Conservation (phyloP, 2,888 invertebrate species). For the Autographa pulchrina region DNA sequence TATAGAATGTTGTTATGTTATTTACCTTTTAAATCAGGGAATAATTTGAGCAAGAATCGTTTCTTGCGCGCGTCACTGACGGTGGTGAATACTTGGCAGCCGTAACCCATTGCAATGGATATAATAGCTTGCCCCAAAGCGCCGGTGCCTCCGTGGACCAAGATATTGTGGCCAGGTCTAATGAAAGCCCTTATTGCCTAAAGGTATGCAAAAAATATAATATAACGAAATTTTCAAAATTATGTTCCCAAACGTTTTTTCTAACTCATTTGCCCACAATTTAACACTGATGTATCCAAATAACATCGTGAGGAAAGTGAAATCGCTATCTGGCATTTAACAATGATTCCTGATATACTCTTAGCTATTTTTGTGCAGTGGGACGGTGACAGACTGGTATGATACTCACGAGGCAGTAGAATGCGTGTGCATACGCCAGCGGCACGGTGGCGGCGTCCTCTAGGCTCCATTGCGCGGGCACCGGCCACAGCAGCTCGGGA, state of each 20-base stretch:
- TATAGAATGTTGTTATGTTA: background rate
- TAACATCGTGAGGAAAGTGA: no score
- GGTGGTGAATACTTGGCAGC: constrained; percentile 67
- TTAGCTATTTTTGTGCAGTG: background rate
- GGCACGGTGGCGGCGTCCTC: constrained; percentile 94
- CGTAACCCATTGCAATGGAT: constrained; percentile 58
- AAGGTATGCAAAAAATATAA: background rate
- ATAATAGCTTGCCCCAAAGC: constrained; percentile 67
- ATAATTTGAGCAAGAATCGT: constrained; percentile 64
- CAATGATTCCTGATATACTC: no score
- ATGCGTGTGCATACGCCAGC: constrained; percentile 91
- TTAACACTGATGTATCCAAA: no score
- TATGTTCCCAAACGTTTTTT: background rate
- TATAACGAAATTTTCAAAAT: no score
- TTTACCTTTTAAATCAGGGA: constrained; percentile 66
- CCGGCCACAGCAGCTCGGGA: constrained; percentile 89
- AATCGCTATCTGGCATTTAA: no score
- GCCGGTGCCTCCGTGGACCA: constrained; percentile 54
- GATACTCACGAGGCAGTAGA: constrained; percentile 67
- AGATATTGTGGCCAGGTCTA: background rate
- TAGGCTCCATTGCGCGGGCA: constrained; percentile 91
- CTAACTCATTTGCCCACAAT: no score
- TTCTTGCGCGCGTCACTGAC: constrained; percentile 68
- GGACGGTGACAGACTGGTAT: background rate
- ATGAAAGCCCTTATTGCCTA: constrained; percentile 17